These are phyloP conservation scores for Spheniscus humboldti DNA, from an alignment of 2,797 vertebrate genomes.

Conservation along the genomic window DNA sequence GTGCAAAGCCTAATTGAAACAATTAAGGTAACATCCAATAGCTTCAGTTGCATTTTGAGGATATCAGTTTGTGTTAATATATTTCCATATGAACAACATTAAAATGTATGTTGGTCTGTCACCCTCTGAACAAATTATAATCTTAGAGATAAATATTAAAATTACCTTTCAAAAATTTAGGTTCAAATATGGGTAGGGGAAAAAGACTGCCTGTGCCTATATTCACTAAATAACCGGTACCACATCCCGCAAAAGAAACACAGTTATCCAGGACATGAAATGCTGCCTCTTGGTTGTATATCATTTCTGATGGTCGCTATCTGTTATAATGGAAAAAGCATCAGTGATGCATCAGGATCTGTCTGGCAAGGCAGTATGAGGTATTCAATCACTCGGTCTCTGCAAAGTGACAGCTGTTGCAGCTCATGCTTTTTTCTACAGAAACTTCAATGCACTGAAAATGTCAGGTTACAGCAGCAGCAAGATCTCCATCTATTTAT, in stretches of 20 bases:
- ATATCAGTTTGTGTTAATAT: background rate
- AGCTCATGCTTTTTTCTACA: background rate
- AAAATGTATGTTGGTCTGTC: background rate
- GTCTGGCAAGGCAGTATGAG: background rate
- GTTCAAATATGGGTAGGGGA: background rate
- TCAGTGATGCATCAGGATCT: slow-evolving; percentile 23
- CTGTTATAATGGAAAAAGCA: slow-evolving; percentile 40
- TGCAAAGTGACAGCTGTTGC: slow-evolving; percentile 23
- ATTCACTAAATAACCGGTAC: background rate
- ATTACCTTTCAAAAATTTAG: background rate
- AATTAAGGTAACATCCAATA: slow-evolving; percentile 13
- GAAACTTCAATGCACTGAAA: slow-evolving; percentile 6
- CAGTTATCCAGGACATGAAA: background rate
- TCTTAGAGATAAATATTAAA: background rate
- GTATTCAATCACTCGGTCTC: slow-evolving; percentile 24
- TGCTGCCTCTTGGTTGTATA: background rate
- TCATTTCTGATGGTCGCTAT: slow-evolving; percentile 15
- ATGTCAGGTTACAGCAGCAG: slow-evolving; percentile 18
- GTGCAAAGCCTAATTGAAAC: slow-evolving; percentile 16
- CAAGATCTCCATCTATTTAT: slow-evolving; percentile 31
- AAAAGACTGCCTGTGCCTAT: background rate
- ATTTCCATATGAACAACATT: background rate
- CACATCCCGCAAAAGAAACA: background rate
- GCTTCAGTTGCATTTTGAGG: background rate
- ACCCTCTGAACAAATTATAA: background rate